Evolutionary conservation across 2,888 invertebrate species (phyloP).

Genomic region (Morinoia aosen): DNA sequence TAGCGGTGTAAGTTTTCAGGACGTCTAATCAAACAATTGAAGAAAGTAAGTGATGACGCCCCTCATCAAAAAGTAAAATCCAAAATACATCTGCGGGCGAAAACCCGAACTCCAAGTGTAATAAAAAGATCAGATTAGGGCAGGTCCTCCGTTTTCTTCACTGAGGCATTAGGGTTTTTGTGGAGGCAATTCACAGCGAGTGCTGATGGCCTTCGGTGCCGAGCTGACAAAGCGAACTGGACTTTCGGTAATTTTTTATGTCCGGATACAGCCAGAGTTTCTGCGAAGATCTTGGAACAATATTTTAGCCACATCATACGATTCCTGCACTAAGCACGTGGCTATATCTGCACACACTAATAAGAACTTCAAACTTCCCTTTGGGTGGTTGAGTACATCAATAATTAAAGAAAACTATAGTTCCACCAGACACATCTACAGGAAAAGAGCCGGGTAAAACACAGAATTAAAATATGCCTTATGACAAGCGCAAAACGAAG

Average conservation of each 20-base stretch:
- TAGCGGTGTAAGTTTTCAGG: too few species aligned
- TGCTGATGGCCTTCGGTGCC: neutral
- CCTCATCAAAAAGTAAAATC: too few species aligned
- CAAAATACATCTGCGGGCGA: neutral
- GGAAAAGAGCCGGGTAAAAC: neutral
- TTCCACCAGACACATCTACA: neutral
- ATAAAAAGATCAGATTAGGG: neutral
- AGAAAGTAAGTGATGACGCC: neutral
- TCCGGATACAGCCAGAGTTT: neutral
- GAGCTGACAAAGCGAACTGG: neutral
- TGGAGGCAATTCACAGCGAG: neutral
- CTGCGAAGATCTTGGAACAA: neutral
- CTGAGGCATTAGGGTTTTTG: neutral
- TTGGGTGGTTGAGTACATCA: neutral
- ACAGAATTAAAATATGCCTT: neutral
- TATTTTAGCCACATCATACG: neutral
- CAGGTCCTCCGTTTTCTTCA: neutral
- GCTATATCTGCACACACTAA: neutral
- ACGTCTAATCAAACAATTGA: too few species aligned
- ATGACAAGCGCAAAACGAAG: neutral
- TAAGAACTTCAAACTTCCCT: neutral
- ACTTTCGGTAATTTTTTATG: neutral
- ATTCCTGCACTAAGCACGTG: neutral
- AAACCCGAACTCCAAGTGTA: neutral
- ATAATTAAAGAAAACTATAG: neutral